phyloP scores from a whole-genome alignment of 2,888 invertebrate species.

The Heteromyza rotundicornis region DNA sequence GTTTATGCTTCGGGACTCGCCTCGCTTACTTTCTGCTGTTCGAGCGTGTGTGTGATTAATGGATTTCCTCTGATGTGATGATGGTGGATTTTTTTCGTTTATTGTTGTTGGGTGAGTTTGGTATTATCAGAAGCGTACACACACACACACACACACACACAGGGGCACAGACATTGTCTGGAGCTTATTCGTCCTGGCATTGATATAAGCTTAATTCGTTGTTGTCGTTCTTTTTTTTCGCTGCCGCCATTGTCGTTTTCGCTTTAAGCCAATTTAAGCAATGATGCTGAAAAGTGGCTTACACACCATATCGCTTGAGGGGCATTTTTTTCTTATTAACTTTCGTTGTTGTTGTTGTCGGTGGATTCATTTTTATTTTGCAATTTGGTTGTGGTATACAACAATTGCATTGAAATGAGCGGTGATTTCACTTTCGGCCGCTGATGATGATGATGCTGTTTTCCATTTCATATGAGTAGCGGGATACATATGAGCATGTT shows the following conservation, averaged over 20 bases:
- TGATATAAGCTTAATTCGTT: slow-evolving; percentile 12
- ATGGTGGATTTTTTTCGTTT: slow-evolving; percentile 8
- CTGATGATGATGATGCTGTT: not conserved
- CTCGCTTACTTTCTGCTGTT: too few species aligned
- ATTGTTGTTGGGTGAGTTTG: not conserved
- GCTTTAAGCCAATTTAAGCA: slow-evolving; percentile 25
- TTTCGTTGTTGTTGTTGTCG: not conserved
- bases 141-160: not conserved
- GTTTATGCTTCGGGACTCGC: too few species aligned
- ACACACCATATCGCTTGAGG: slow-evolving; percentile 24
- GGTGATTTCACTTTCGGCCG: too few species aligned
- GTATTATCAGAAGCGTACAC: not conserved
- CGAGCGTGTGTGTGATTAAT: slow-evolving; percentile 21
- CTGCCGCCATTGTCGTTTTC: not conserved
- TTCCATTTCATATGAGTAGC: too few species aligned
- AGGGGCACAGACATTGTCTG: not conserved
- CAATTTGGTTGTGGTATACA: not conserved
- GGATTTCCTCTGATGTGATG: slow-evolving; percentile 22
- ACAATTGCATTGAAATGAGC: not conserved
- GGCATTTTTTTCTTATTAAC: not conserved
- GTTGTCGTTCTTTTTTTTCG: not conserved
- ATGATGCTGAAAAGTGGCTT: slow-evolving; percentile 36
- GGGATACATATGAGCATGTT: too few species aligned
- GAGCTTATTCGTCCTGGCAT: not conserved
- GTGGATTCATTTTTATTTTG: not conserved